phyloP scores from a whole-genome alignment of 2,797 vertebrate genomes.

The Cheirogaleus major region DNA sequence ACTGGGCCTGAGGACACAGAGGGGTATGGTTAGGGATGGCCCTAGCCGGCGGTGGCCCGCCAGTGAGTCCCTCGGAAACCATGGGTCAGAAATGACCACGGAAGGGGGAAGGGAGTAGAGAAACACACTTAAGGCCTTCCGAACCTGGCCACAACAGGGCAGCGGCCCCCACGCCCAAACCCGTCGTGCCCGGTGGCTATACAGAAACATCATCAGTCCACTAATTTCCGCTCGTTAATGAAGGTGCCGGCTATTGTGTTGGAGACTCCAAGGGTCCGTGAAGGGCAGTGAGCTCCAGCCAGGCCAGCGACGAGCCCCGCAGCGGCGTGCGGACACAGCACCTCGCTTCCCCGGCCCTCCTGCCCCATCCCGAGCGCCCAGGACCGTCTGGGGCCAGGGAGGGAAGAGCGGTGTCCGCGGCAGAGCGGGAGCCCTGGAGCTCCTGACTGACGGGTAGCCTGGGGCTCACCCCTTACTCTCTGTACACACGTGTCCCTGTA shows the following conservation, averaged over 20 bases:
- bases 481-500: no score
- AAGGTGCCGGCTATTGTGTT: fast-evolving
- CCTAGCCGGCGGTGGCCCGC: fast-evolving
- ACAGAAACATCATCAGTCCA: fast-evolving
- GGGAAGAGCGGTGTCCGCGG: no score
- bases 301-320: fast-evolving
- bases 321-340: fast-evolving
- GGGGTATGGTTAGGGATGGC: fast-evolving
- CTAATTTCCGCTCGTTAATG: fast-evolving
- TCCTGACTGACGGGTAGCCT: fast-evolving
- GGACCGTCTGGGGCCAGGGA: neutral
- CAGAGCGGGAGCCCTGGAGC: neutral
- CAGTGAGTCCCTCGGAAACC: neutral
- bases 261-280: fast-evolving
- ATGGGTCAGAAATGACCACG: neutral
- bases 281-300: fast-evolving
- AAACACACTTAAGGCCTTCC: neutral
- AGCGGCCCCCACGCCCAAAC: fast-evolving
- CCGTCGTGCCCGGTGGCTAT: fast-evolving
- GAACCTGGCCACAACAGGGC: fast-evolving
- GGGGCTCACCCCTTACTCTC: fast-evolving
- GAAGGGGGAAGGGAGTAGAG: fast-evolving
- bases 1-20: neutral
- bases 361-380: neutral
- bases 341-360: no score